These are phyloP conservation scores for Alosa alosa DNA, from an alignment of 2,113 vertebrate species.

Conservation along the genomic window DNA sequence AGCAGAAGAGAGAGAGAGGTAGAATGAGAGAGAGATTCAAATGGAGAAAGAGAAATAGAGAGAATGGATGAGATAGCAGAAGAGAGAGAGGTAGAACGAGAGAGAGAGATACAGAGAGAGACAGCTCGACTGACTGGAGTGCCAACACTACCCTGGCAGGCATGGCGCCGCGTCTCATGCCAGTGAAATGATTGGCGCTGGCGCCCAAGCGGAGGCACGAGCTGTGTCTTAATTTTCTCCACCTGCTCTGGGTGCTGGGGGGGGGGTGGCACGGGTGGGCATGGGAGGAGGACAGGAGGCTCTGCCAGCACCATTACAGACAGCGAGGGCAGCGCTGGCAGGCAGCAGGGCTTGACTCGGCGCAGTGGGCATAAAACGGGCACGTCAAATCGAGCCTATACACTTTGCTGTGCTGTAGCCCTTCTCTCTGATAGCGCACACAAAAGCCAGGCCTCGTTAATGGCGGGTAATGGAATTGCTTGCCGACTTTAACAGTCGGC, in stretches of 20 bases:
- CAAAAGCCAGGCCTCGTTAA: conserved; percentile 17
- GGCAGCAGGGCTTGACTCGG: conserved; percentile 2
- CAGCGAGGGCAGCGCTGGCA: conserved; percentile 66
- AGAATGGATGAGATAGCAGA: conserved; percentile 7
- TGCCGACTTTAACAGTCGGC: not conserved
- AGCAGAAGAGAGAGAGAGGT: not conserved
- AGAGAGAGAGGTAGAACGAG: not conserved
- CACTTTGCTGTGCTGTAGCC: not conserved
- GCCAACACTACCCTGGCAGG: conserved; percentile 2
- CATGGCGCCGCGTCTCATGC: not conserved
- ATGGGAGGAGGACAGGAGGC: no score
- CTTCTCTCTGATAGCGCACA: not conserved
- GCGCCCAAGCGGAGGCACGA: conserved; percentile 57
- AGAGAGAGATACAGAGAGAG: conserved; percentile 33
- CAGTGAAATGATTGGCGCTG: not conserved
- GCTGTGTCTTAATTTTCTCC: conserved; percentile 76
- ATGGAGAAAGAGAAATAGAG: not conserved
- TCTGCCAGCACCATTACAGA: conserved; percentile 82
- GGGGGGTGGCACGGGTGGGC: conserved; percentile 33
- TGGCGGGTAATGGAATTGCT: not conserved
- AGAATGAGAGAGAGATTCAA: not conserved
- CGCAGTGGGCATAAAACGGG: conserved; percentile 30
- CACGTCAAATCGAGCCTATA: not conserved
- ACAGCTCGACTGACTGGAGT: not conserved
- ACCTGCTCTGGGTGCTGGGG: conserved; percentile 61